phyloP scores from a whole-genome alignment of 2,888 invertebrate species.

The Nephrotoma guestfalica region DNA sequence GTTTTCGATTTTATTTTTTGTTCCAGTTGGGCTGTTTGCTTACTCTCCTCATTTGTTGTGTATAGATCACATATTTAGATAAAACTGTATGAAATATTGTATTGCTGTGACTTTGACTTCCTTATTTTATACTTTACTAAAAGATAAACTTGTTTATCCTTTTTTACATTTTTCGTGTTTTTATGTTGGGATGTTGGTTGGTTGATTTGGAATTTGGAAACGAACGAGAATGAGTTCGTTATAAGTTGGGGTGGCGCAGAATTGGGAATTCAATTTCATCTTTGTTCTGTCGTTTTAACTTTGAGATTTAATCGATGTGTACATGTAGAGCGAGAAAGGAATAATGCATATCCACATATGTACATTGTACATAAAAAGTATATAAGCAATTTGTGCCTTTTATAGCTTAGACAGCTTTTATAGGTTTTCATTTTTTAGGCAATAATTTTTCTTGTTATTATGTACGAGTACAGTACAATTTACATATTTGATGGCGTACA shows the following conservation, averaged over 20 bases:
- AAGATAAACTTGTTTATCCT: neutral
- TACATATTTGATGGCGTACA: neutral
- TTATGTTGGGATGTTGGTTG: neutral
- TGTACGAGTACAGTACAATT: neutral
- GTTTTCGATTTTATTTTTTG: neutral
- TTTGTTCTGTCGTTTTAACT: neutral
- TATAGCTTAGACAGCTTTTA: neutral
- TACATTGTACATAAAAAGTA: neutral
- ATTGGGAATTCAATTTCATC: neutral
- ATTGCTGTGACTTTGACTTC: neutral
- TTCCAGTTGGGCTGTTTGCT: neutral
- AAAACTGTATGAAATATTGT: neutral
- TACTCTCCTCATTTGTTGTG: neutral
- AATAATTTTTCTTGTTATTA: neutral
- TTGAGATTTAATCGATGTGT: neutral
- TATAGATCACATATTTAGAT: neutral
- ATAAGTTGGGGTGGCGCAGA: neutral
- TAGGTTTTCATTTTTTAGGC: neutral
- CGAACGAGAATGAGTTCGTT: neutral
- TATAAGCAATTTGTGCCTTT: neutral
- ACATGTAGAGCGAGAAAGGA: neutral
- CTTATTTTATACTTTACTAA: neutral
- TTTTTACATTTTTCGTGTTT: neutral
- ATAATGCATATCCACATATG: neutral
- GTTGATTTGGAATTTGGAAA: neutral